Evolutionary conservation across 2,113 vertebrate species (phyloP).

Genomic region (Progne subis): DNA sequence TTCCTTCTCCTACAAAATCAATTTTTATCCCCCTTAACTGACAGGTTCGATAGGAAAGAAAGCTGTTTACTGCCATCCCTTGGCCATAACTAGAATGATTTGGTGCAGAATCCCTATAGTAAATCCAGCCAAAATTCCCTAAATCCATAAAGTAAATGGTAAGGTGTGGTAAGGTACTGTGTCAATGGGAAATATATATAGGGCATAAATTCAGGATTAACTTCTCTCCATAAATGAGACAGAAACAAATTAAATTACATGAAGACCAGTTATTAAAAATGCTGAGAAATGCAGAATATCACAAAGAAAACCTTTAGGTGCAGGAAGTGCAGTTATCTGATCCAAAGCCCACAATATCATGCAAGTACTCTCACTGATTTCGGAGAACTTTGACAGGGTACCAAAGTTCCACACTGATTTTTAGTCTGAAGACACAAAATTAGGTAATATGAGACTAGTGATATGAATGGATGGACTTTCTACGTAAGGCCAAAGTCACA

Average conservation of each 20-base stretch:
- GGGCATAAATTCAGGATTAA: not conserved
- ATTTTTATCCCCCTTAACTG: not conserved
- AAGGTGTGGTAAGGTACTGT: rapidly evolving
- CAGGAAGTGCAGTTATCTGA: not conserved
- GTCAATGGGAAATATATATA: not conserved
- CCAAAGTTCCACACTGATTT: not conserved
- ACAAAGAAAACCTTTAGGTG: not conserved
- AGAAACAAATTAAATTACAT: not conserved
- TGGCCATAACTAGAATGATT: not conserved
- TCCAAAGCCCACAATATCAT: not conserved
- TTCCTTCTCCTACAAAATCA: not conserved
- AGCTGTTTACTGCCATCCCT: slow-evolving; percentile 17
- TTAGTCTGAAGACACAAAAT: not conserved
- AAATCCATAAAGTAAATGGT: not conserved
- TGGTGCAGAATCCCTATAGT: not conserved
- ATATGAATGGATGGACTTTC: not conserved
- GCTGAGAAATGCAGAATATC: not conserved
- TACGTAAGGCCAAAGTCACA: not conserved
- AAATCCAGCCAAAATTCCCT: not conserved
- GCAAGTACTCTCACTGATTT: not conserved
- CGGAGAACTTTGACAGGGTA: not conserved
- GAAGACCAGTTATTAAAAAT: not conserved
- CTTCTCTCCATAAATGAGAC: not conserved
- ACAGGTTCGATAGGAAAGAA: not conserved
- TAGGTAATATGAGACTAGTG: not conserved